phyloP scores from a whole-genome alignment of 2,888 invertebrate genomes.

The Parochlus steinenii region DNA sequence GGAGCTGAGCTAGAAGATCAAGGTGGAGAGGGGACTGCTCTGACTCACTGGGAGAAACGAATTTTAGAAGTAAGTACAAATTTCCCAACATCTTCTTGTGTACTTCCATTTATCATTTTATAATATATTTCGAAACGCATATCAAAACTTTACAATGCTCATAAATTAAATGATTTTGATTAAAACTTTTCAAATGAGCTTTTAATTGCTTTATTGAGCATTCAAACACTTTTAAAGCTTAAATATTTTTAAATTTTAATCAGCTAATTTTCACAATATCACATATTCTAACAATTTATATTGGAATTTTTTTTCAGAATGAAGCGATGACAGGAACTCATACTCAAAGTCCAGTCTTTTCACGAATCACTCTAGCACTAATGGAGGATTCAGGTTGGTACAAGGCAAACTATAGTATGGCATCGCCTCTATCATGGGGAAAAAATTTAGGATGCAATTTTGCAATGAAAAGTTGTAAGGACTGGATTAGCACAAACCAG shows the following conservation, averaged over 20 bases:
- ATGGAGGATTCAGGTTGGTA: conserved; percentile 99
- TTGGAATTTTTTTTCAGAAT: conserved; percentile 45
- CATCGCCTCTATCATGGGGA: conserved; percentile 83
- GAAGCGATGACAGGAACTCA: conserved; percentile 99
- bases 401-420: conserved; percentile 74
- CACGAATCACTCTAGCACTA: conserved; percentile 81
- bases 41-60: conserved; percentile 98
- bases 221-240: neutral
- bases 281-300: no score
- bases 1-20: conserved; percentile 98
- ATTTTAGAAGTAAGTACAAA: conserved; percentile 68
- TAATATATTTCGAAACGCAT: no score
- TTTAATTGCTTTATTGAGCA: conserved; percentile 6
- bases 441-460: conserved; percentile 81
- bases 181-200: no score
- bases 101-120: no score
- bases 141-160: no score
- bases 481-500: conserved; percentile 72
- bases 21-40: conserved; percentile 89
- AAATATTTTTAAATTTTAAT: conserved; percentile 1
- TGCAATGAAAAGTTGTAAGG: conserved; percentile 85
- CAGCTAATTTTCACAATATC: no score
- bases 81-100: conserved; percentile 4
- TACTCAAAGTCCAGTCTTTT: conserved; percentile 94
- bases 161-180: no score